These are phyloP conservation scores for Cremastobaeus sp. DNA, from an alignment of 2,888 invertebrate species.

Conservation along the genomic window DNA sequence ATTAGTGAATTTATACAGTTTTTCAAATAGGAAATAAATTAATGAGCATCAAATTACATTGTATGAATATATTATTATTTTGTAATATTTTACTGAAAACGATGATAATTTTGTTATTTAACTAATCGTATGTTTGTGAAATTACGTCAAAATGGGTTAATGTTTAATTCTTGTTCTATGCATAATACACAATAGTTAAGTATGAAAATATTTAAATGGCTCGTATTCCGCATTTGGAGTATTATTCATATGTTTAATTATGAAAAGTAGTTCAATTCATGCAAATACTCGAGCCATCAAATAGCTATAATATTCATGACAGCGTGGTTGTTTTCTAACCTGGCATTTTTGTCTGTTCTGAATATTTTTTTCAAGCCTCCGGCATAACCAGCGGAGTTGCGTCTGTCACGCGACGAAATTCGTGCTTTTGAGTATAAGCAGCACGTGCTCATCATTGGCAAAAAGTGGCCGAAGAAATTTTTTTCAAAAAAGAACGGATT, in stretches of 20 bases:
- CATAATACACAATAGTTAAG: neutral
- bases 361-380: slow-evolving; percentile 52
- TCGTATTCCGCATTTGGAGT: too few species aligned
- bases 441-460: slow-evolving; percentile 56
- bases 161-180: too few species aligned
- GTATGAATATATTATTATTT: too few species aligned
- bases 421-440: slow-evolving; percentile 46
- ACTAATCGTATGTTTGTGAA: too few species aligned
- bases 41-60: too few species aligned
- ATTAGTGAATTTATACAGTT: too few species aligned
- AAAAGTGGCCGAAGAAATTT: slow-evolving; percentile 29
- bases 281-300: slow-evolving; percentile 54
- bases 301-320: slow-evolving; percentile 56
- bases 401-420: slow-evolving; percentile 58
- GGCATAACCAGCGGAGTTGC: slow-evolving; percentile 39
- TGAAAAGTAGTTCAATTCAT: slow-evolving; percentile 52
- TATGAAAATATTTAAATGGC: slow-evolving; percentile 3
- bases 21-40: too few species aligned
- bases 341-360: slow-evolving; percentile 45
- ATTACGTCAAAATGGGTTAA: too few species aligned
- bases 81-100: too few species aligned
- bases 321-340: slow-evolving; percentile 45
- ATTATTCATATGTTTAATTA: too few species aligned
- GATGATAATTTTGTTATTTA: too few species aligned
- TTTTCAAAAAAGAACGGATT: neutral